Evolutionary conservation across 2,888 invertebrate species (phyloP), one percentile per base, ranked within the genome.

Genomic region (Lacanobia oleracea): DNA sequence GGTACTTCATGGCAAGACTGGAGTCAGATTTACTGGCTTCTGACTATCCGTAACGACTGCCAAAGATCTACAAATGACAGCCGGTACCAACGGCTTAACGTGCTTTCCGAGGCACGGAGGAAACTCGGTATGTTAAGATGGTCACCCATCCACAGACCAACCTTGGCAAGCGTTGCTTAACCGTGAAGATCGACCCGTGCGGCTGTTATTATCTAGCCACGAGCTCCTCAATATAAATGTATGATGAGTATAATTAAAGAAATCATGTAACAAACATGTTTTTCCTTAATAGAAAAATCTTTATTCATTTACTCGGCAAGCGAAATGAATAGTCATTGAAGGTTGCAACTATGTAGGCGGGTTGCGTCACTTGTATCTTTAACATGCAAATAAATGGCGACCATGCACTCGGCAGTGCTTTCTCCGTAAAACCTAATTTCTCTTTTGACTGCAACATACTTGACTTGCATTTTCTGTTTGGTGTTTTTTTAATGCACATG

Each of bases 391-490:
- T 87, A 87, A 84, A 88, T 92, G 92, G 91, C 89, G 88, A 85
- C 88, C 88, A 84, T 88, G 88, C 81, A 78, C 86, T 71, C 82
- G 56, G 16, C 18, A 2, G 87, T 80, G 91, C 94, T 94, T 94
- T 94, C 94, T 88, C 91, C 80, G 68, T 81, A 88, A 87, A 76
- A 85, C 81, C 90, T 86, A 91, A 91, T 94, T 94, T 94, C 93
- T 91, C 92, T 91, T 92, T 91, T 89, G 83, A 88, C 86, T 87
- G 88, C 83, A 84, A 86, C 88, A 80, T 79, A 83, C 77, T 69
- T 77, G 40, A 59, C 66, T 80, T 79, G 77, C 82, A 83, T 83
- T 78, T 76, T 74, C 78, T 72, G 57, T 60, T 45, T 45, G 16
- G 33, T 10, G 3, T 51, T 75, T 71, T 78, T 81, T 69, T 72